Percentiles rank a stretch among this genome's conserved stretches.
Evolutionary conservation across 2,888 invertebrate genomes (phyloP).

Genomic region (Hymenopus coronatus): DNA sequence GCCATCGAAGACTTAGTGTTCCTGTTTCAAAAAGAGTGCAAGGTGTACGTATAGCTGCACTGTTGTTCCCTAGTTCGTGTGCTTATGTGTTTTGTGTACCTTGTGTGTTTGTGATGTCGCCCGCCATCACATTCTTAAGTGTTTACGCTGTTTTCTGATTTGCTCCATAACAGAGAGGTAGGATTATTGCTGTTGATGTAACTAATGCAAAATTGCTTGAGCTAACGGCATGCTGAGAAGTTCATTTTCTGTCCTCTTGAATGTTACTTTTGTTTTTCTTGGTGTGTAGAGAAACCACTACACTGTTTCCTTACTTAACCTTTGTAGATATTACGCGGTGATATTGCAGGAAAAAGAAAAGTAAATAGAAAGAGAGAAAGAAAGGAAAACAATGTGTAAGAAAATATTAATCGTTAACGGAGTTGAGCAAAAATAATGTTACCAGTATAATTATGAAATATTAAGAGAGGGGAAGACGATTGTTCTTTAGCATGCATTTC

Average conservation of each 20-base stretch:
- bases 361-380: too few species aligned
- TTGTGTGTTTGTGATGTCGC: neutral
- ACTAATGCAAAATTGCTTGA: neutral
- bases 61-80: neutral
- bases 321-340: too few species aligned
- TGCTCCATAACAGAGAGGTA: neutral
- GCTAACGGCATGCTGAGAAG: neutral
- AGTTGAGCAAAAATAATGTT: too few species aligned
- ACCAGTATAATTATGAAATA: too few species aligned
- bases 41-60: slow-evolving; percentile 7
- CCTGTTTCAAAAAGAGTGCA: neutral
- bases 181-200: neutral
- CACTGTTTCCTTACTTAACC: too few species aligned
- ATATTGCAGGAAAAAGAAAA: too few species aligned
- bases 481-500: too few species aligned
- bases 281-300: too few species aligned
- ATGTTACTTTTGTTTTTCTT: too few species aligned
- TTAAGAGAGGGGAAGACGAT: too few species aligned
- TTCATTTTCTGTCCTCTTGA: neutral
- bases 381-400: too few species aligned
- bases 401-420: too few species aligned
- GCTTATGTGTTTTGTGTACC: neutral
- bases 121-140: neutral
- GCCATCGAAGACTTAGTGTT: neutral
- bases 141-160: neutral